A percentile compares a stretch with the other conserved stretches of the same genome.
Conservation (phyloP, 2,888 invertebrate genomes). For the Oligia latruncula region DNA sequence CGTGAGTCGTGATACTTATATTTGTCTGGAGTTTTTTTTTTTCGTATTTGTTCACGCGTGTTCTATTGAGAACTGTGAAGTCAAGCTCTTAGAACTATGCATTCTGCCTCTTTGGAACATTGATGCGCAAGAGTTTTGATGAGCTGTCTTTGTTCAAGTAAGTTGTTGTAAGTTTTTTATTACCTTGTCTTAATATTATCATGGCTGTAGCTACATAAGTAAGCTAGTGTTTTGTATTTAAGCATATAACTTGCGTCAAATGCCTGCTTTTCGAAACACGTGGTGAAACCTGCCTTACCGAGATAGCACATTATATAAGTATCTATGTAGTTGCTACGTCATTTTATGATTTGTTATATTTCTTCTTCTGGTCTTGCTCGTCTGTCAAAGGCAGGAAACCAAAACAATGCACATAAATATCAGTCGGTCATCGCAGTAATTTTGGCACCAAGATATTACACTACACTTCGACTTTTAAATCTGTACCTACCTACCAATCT, state of each 20-base stretch:
- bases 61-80: constrained; percentile 55
- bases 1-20: constrained; percentile 66
- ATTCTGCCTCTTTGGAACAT: constrained; percentile 34
- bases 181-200: constrained; percentile 4
- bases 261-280: constrained; percentile 15
- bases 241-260: not conserved
- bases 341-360: constrained; percentile 7
- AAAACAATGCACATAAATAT: constrained; percentile 19
- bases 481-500: not conserved
- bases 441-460: constrained; percentile 29
- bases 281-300: constrained; percentile 14
- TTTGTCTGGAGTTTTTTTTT: constrained; percentile 63
- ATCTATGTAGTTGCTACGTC: not conserved
- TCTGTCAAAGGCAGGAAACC: not conserved
- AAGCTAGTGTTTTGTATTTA: constrained; percentile 6
- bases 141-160: constrained; percentile 45
- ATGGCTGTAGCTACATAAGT: constrained; percentile 14
- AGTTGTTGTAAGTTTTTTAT: constrained; percentile 47
- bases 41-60: constrained; percentile 54
- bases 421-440: constrained; percentile 21
- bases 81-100: constrained; percentile 47
- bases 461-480: not conserved
- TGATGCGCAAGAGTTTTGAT: constrained; percentile 37
- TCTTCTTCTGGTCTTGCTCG: not conserved
- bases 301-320: not conserved